These are phyloP conservation scores for Forbesichthys agassizii DNA, from an alignment of 2,113 vertebrate genomes.

Conservation along the genomic window DNA sequence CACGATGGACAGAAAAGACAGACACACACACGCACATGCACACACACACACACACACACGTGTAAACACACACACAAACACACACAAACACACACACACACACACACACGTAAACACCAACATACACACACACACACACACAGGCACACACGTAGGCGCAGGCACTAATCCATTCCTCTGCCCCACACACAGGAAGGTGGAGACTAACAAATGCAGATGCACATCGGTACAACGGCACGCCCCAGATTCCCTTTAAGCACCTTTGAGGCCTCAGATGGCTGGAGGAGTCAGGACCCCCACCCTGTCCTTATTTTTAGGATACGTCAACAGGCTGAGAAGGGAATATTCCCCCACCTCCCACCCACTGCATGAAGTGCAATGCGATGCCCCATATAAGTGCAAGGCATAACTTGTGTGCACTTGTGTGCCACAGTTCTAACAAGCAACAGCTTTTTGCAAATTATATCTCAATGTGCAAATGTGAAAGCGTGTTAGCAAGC, in stretches of 20 bases:
- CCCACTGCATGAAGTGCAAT: conserved; percentile 29
- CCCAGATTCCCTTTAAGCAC: conserved; percentile 17
- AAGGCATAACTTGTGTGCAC: conserved; percentile 34
- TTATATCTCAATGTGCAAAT: conserved; percentile 17
- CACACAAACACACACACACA: conserved; percentile 1
- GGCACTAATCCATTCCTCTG: conserved; percentile 8
- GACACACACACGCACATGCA: conserved; percentile 5
- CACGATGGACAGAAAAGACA: conserved; percentile 24
- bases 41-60: not conserved
- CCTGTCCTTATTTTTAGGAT: conserved; percentile 23
- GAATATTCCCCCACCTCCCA: conserved; percentile 23
- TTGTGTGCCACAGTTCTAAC: conserved; percentile 36
- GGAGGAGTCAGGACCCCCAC: not conserved
- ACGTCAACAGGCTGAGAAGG: conserved; percentile 26
- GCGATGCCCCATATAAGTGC: conserved; percentile 43
- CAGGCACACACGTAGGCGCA: conserved; percentile 8
- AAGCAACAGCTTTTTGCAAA: conserved; percentile 38
- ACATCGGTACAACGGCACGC: conserved; percentile 29
- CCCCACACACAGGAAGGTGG: not conserved
- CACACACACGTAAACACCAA: not conserved
- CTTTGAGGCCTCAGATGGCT: not conserved
- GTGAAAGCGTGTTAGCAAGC: not conserved
- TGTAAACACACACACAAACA: not conserved
- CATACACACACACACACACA: conserved; percentile 2
- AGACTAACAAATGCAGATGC: conserved; percentile 19